phyloP scores from a whole-genome alignment of 1,140 invertebrate genomes.

The Heliconius hewitsoni region DNA sequence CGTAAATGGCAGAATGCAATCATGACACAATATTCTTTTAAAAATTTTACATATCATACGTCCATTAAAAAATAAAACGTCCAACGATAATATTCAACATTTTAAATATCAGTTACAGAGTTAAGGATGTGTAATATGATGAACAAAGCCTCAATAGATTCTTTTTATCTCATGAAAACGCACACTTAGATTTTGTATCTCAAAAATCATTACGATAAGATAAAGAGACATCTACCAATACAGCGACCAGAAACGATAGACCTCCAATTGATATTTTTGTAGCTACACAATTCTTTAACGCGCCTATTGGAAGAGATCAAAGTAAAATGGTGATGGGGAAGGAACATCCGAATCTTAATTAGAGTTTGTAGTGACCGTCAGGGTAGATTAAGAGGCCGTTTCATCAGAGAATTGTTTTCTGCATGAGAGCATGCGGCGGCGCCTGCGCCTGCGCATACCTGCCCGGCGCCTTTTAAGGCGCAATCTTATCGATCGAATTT shows the following conservation, averaged over 20 bases:
- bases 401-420: constrained; percentile 72
- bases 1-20: constrained; percentile 11
- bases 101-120: constrained; percentile 40
- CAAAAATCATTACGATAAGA: constrained; percentile 75
- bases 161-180: constrained; percentile 57
- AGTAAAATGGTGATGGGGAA: constrained; percentile 44
- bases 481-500: constrained; percentile 56
- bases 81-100: constrained; percentile 14
- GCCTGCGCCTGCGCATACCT: constrained; percentile 53
- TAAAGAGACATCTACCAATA: constrained; percentile 51
- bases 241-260: constrained; percentile 25
- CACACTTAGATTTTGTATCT: constrained; percentile 71
- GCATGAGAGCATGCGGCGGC: constrained; percentile 63
- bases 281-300: background rate
- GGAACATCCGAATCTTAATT: constrained; percentile 67
- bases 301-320: constrained; percentile 27
- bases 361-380: constrained; percentile 72
- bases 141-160: constrained; percentile 35
- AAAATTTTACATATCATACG: background rate
- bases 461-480: constrained; percentile 63
- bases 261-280: background rate
- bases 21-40: constrained; percentile 6
- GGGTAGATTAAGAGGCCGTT: constrained; percentile 69
- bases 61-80: constrained; percentile 2
- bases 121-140: constrained; percentile 38